Evolutionary conservation across 2,888 invertebrate genomes (phyloP).

Genomic region (Blastobasis adustella): DNA sequence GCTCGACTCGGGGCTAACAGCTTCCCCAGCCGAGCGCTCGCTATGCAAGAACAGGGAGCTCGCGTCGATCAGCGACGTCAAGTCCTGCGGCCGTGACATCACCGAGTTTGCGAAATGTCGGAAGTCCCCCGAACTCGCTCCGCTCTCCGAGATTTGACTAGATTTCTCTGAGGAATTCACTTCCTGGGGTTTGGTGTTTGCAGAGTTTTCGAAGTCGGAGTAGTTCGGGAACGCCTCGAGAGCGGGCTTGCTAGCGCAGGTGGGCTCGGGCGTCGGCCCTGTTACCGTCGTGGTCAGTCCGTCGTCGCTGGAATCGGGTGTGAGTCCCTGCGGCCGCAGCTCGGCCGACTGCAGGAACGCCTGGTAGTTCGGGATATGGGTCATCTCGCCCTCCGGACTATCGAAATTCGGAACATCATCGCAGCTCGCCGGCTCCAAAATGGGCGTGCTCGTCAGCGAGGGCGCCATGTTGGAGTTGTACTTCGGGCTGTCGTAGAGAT

Average conservation of each 20-base stretch:
- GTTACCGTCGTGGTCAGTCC: conserved; percentile 19
- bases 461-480: conserved; percentile 38
- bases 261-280: conserved; percentile 38
- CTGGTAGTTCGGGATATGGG: conserved; percentile 38
- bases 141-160: conserved; percentile 43
- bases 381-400: conserved; percentile 22
- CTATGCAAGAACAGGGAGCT: conserved; percentile 43
- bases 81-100: conserved; percentile 46
- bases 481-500: conserved; percentile 36
- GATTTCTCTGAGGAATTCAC: conserved; percentile 32
- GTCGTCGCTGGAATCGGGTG: conserved; percentile 25
- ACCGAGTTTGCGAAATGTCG: conserved; percentile 45
- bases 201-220: conserved; percentile 51
- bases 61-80: conserved; percentile 46
- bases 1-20: conserved; percentile 22
- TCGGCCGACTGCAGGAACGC: conserved; percentile 48
- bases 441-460: conserved; percentile 57
- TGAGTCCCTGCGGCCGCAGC: conserved; percentile 46
- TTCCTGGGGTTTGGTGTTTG: conserved; percentile 44
- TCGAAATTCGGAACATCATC: conserved; percentile 25
- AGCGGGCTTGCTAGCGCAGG: conserved; percentile 25
- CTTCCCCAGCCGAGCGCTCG: conserved; percentile 43
- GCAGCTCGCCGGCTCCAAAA: conserved; percentile 23
- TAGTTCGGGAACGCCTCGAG: conserved; percentile 40
- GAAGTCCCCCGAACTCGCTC: conserved; percentile 49